phyloP scores from a whole-genome alignment of 92 coral and sea anemone species.

The Palythoa grandis region DNA sequence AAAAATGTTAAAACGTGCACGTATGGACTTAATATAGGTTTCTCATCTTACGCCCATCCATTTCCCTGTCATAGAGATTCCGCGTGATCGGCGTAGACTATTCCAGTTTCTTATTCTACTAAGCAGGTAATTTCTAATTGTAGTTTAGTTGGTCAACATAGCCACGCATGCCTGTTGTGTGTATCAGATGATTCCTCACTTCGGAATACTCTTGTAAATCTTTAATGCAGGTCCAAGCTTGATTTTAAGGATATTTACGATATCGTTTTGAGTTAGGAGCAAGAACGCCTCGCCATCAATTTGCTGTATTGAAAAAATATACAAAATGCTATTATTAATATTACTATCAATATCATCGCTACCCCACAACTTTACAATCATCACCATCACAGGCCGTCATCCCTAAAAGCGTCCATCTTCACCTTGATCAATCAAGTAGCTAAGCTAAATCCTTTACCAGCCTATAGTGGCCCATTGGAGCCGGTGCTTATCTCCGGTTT shows the following conservation, averaged over 20 bases:
- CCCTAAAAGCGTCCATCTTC: no score
- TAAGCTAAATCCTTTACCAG: no score
- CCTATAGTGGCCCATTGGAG: no score
- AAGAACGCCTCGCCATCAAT: slow-evolving; percentile 98
- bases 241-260: slow-evolving; percentile 92
- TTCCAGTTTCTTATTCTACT: background rate
- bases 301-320: slow-evolving; percentile 64
- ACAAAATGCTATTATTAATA: background rate
- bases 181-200: slow-evolving; percentile 11
- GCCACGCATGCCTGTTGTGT: background rate
- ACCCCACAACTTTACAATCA: background rate
- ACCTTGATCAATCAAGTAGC: no score
- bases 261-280: slow-evolving; percentile 86
- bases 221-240: slow-evolving; percentile 98
- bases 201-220: slow-evolving; percentile 93
- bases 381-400: background rate
- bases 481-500: no score
- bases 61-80: background rate
- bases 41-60: no score
- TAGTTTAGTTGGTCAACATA: background rate
- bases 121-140: background rate
- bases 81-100: background rate
- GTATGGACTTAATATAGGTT: no score
- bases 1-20: no score
- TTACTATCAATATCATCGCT: no score